Evolutionary conservation across 2,113 vertebrate genomes (phyloP).

Genomic region (Lepus timidus): DNA sequence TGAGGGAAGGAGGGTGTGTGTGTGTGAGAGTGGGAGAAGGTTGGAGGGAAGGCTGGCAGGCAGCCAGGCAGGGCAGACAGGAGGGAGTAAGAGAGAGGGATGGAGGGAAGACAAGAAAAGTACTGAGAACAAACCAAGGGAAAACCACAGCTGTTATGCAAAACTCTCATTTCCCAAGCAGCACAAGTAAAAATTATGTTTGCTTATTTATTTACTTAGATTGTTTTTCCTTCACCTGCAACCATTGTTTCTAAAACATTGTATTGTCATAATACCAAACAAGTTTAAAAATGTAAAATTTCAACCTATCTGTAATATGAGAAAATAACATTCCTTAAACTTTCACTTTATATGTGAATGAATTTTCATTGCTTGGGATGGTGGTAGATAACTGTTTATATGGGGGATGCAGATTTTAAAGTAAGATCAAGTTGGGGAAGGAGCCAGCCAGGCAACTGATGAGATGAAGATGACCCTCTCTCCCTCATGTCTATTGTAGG

Average conservation of each 20-base stretch:
- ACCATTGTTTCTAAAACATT: conserved; percentile 1
- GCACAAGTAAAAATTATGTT: conserved; percentile 55
- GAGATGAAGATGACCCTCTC: neutral
- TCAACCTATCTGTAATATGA: neutral
- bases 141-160: neutral
- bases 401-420: neutral
- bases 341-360: neutral
- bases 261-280: neutral
- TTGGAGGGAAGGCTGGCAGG: too few relatives aligned
- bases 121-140: neutral
- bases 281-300: neutral
- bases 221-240: neutral
- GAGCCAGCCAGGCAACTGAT: neutral
- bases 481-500: neutral
- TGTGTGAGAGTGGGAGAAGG: neutral
- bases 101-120: neutral
- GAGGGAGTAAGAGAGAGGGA: too few relatives aligned
- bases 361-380: conserved; percentile 29
- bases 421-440: neutral
- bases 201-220: conserved; percentile 30
- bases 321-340: conserved; percentile 8
- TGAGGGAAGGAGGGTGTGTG: too few relatives aligned
- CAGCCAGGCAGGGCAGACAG: too few relatives aligned
- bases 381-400: neutral
- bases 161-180: conserved; percentile 37